Evolutionary conservation across 2,888 invertebrate genomes (phyloP).

Genomic region (Nymphalis urticae): DNA sequence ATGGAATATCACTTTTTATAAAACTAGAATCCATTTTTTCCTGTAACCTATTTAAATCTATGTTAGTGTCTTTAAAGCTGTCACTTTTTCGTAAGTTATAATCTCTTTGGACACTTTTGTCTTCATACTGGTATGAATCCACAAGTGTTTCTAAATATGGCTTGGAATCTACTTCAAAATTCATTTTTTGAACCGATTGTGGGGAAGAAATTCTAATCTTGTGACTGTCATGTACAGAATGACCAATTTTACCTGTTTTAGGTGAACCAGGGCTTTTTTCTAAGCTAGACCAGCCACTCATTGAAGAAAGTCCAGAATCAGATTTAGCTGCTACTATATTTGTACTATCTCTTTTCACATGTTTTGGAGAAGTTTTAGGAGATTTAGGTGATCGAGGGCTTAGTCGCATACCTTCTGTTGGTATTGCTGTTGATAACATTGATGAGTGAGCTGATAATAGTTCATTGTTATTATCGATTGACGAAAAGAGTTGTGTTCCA

Average conservation of each 20-base stretch:
- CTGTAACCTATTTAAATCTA: constrained; percentile 63
- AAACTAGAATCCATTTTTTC: constrained; percentile 59
- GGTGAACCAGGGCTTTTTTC: constrained; percentile 93
- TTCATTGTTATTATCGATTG: constrained; percentile 66
- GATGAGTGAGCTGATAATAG: constrained; percentile 52
- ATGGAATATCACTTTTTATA: constrained; percentile 59
- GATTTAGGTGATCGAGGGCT: constrained; percentile 88
- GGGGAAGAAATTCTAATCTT: constrained; percentile 70
- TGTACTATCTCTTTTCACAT: constrained; percentile 80
- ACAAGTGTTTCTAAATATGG: constrained; percentile 81
- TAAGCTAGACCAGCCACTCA: constrained; percentile 92
- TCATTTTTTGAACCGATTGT: constrained; percentile 63
- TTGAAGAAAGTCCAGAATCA: constrained; percentile 92
- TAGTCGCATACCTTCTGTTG: constrained; percentile 77
- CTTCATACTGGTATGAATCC: constrained; percentile 74
- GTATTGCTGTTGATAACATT: constrained; percentile 61
- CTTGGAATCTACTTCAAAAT: constrained; percentile 70
- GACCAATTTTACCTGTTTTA: constrained; percentile 78
- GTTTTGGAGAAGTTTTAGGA: constrained; percentile 87
- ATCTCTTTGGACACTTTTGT: constrained; percentile 61
- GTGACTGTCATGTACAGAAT: constrained; percentile 67
- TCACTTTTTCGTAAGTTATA: constrained; percentile 58
- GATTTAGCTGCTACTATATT: constrained; percentile 89
- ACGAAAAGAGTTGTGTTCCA: constrained; percentile 76
- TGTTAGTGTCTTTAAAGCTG: constrained; percentile 56